These are phyloP conservation scores for Dasyurus viverrinus DNA, from an alignment of 2,113 vertebrate genomes.

Conservation along the genomic window DNA sequence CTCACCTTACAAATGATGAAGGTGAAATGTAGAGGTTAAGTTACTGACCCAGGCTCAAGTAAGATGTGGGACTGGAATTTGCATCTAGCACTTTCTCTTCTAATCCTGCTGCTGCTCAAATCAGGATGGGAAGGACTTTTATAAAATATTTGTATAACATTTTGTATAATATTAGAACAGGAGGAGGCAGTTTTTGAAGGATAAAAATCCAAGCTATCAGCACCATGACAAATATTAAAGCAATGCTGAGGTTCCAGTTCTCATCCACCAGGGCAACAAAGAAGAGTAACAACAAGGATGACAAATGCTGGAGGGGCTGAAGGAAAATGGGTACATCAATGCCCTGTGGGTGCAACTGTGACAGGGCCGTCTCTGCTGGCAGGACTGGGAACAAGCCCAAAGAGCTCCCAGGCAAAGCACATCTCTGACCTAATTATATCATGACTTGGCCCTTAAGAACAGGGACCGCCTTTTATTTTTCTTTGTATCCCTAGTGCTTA, in stretches of 20 bases:
- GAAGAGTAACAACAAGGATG: neutral
- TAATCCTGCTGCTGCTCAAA: neutral
- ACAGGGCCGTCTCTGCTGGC: neutral
- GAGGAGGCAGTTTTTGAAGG: neutral
- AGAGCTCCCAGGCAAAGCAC: neutral
- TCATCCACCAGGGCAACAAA: neutral
- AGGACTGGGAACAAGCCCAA: neutral
- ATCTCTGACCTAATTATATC: neutral
- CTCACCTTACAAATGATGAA: too few species aligned
- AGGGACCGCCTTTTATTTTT: too few species aligned
- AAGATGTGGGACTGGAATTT: neutral
- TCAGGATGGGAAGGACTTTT: neutral
- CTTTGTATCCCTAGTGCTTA: neutral
- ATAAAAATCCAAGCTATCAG: neutral
- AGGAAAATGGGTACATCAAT: neutral
- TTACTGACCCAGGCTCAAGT: neutral
- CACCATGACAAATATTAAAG: neutral
- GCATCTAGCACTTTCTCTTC: neutral
- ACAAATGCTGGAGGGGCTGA: neutral
- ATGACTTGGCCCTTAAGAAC: neutral
- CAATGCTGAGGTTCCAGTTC: neutral
- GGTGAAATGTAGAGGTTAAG: too few species aligned
- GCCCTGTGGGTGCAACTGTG: rapidly evolving
- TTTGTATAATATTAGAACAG: too few species aligned
- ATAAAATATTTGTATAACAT: neutral